Base-by-base conservation (phyloP, 2,113 vertebrate genomes). In the Sylvilagus bachmani region DNA sequence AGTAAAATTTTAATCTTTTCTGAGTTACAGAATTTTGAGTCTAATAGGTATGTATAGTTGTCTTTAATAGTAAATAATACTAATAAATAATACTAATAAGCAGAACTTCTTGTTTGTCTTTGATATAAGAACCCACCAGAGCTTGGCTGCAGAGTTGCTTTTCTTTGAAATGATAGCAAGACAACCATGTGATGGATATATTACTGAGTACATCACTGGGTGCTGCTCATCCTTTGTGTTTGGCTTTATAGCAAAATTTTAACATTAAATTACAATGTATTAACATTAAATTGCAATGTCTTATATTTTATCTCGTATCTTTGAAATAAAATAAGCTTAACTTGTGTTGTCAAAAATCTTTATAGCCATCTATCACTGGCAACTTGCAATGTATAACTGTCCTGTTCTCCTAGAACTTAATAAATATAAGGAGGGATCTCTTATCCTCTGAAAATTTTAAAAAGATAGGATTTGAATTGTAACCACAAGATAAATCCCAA, bases 221-320 rank as follows among this genome's bases (percentile, higher is more conserved):
- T 87, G 8, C 2, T 78, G 14, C 44, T 73, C 13, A 62, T 78
- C 31, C 19, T 10, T 29, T 31, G 7, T 78, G 8, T 71, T 82
- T 70, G 58, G 25, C 13, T 87, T 95, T 82, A 64, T 31, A 82
- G 36, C 62, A 82, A 69, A 86, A 91, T 2, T 11, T 71, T 55
- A 70, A n/a, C 19, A 70, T 77, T 70, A 79, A 94, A 79, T 95
- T 58, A 51, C 29, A n/a, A n/a, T n/a, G n/a, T n/a, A n/a, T 71
- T 55, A 70, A n/a, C 19, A 70, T 77, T 70, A 79, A 94, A 79
- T 62, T 62, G 33, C 9, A 25, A 0, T 62, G 1, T 75, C 38
- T 83, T 82, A 11, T n/a, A 17, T 55, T 90, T 89, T 78, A 36
- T 58, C 24, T n/a, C 75, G 14, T 61, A 27, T 88, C 19, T 80